Evolutionary conservation across 2,888 invertebrate species (phyloP).

Genomic region (Temnothorax unifasciatus): DNA sequence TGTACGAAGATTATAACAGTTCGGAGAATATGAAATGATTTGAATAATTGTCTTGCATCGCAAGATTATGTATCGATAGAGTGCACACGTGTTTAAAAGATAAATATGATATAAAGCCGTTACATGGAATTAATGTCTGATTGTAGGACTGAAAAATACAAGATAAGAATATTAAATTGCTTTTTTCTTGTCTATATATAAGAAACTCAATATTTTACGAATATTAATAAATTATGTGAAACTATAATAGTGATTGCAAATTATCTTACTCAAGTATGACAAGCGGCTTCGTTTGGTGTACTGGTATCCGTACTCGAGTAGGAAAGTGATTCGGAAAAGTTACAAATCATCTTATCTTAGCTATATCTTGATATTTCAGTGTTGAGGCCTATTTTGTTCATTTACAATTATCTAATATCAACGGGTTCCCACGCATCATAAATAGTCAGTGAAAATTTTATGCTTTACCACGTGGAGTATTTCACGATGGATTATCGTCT

Average conservation of each 20-base stretch:
- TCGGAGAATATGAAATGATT: neutral
- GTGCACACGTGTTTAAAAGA: neutral
- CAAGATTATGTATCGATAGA: neutral
- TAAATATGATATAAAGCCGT: neutral
- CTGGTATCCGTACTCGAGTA: no score
- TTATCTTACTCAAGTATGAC: neutral
- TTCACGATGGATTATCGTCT: slow-evolving; percentile 4
- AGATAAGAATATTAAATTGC: neutral
- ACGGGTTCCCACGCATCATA: neutral
- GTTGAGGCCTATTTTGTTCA: neutral
- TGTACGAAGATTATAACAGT: neutral
- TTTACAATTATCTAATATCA: neutral
- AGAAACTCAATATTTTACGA: neutral
- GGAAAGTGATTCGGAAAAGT: neutral
- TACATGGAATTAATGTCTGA: neutral
- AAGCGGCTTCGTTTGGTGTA: neutral
- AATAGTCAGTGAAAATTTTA: slow-evolving; percentile 3
- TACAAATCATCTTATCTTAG: neutral
- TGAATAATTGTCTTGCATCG: neutral
- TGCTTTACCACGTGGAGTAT: neutral
- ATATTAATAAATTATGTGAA: neutral
- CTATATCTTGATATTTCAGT: neutral
- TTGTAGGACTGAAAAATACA: neutral
- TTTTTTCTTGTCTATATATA: neutral
- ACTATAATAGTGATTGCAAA: neutral